Evolutionary conservation across 2,888 invertebrate species (phyloP).

Genomic region (Heteropelma amictum): DNA sequence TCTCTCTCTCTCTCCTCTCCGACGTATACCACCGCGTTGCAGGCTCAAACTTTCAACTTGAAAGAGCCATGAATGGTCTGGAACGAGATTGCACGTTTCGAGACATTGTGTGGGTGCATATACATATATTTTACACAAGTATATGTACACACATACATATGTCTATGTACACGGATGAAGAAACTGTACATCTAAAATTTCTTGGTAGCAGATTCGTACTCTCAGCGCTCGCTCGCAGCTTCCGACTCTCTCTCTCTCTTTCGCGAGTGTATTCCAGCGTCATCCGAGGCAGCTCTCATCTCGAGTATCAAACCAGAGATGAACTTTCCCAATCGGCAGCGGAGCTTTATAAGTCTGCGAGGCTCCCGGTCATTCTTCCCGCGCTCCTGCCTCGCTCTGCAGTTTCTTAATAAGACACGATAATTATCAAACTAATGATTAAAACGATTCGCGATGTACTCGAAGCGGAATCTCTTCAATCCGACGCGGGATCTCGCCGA

Average conservation of each 20-base stretch:
- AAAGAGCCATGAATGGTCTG: conserved; percentile 47
- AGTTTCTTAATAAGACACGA: conserved; percentile 28
- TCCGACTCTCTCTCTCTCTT: conserved; percentile 28
- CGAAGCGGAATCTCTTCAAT: conserved; percentile 17
- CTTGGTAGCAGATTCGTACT: conserved; percentile 2
- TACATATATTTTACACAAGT: not conserved
- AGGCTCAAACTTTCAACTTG: conserved; percentile 39
- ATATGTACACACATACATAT: conserved; percentile 8
- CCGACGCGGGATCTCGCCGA: too few relatives aligned
- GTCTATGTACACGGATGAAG: not conserved
- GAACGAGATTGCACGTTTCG: conserved; percentile 42
- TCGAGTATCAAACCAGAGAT: conserved; percentile 33
- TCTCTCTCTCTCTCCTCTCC: not conserved
- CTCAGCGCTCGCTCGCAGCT: conserved; percentile 19
- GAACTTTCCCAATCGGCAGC: conserved; percentile 42
- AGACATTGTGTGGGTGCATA: conserved; percentile 22
- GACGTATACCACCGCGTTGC: conserved; percentile 1
- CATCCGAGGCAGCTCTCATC: conserved; percentile 31
- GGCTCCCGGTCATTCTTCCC: not conserved
- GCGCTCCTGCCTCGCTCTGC: not conserved
- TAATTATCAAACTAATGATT: conserved; percentile 53
- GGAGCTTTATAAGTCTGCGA: not conserved
- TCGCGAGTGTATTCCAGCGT: conserved; percentile 3
- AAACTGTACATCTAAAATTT: conserved; percentile 15
- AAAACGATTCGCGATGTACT: conserved; percentile 37